phyloP scores from a whole-genome alignment of 2,797 vertebrate species.

The Miichthys miiuy region DNA sequence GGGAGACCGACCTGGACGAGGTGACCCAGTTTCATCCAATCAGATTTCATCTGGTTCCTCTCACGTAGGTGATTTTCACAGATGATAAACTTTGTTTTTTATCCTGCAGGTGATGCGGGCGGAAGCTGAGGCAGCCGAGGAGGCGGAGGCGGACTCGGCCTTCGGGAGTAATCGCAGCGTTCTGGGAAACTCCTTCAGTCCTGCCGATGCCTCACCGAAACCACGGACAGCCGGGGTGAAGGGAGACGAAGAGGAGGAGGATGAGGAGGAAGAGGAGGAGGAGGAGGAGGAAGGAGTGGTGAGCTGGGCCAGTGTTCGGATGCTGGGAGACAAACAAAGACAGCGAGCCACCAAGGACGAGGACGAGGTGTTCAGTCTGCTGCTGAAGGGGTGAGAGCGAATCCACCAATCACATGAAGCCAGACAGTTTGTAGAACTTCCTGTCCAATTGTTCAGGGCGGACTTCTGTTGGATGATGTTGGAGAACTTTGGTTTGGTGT shows the following conservation, averaged over 20 bases:
- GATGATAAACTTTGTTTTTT: background rate
- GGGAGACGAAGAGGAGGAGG: slow-evolving; percentile 32
- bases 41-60: background rate
- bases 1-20: slow-evolving; percentile 94
- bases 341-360: slow-evolving; percentile 69
- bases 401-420: too few species aligned
- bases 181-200: slow-evolving; percentile 76
- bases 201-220: slow-evolving; percentile 42
- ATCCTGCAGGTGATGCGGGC: slow-evolving; percentile 76
- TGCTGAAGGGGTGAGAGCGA: slow-evolving; percentile 78
- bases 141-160: slow-evolving; percentile 89
- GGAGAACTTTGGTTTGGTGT: too few species aligned
- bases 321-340: slow-evolving; percentile 78
- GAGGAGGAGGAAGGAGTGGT: slow-evolving; percentile 78
- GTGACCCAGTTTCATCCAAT: slow-evolving; percentile 63
- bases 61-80: background rate
- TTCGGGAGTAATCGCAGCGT: slow-evolving; percentile 91
- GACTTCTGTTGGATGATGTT: too few species aligned
- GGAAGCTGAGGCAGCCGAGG: slow-evolving; percentile 75
- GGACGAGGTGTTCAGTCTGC: slow-evolving; percentile 80
- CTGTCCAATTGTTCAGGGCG: too few species aligned
- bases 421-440: too few species aligned
- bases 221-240: slow-evolving; percentile 43
- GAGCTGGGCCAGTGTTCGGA: slow-evolving; percentile 80
- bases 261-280: slow-evolving; percentile 19